Evolutionary conservation across 2,113 vertebrate species (phyloP), one percentile per base, ranked within the genome.

Genomic region (Campylomormyrus numenius): DNA sequence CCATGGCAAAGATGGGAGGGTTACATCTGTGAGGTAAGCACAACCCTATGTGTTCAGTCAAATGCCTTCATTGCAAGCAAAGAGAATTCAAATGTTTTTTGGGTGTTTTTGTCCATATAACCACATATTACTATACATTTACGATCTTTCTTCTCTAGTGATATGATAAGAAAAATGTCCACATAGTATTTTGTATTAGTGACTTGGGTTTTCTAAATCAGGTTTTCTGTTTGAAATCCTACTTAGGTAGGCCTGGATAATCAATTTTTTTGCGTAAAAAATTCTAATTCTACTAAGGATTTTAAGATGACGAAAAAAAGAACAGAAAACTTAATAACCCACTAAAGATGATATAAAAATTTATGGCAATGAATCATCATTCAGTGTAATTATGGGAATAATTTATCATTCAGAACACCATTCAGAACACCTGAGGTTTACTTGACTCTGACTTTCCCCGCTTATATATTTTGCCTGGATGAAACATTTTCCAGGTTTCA

Each of bases 1-100:
- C 17, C 98, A 98, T 90, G 98, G 98, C 58, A 99, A 99, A 93
- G 98, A 99, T 90, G 98, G 98, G 62, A 97, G 92, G 98, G 99
- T 95, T 99, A 99, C 93, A 98, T 99, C 92, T 98, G 97, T 93
- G 98, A 99, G 98, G 98, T 99, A 94, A 96, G 93, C 35, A 19
- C 74, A 15, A 17, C 5, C 74, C 5, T 42, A 6, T 19, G 35
- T 42, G 74, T 80, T 80, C 74, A 42, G 35, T 35, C 39, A 42
- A 39, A 19, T 15, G 31, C 35, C 4, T 42, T 42, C 35, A 42
- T 42, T 13, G 2, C 15, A 80, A n/a, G 62, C 2, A 66, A 24
- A 85, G 15, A 48, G 5, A 85, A 9, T 85, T 70, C 2, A 70
- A 70, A n/a, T 31, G n/a, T 27, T 3, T 70, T 62, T 27, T 70